Evolutionary conservation across 2,797 vertebrate genomes (phyloP).

Genomic region (Alfaro cultratus): DNA sequence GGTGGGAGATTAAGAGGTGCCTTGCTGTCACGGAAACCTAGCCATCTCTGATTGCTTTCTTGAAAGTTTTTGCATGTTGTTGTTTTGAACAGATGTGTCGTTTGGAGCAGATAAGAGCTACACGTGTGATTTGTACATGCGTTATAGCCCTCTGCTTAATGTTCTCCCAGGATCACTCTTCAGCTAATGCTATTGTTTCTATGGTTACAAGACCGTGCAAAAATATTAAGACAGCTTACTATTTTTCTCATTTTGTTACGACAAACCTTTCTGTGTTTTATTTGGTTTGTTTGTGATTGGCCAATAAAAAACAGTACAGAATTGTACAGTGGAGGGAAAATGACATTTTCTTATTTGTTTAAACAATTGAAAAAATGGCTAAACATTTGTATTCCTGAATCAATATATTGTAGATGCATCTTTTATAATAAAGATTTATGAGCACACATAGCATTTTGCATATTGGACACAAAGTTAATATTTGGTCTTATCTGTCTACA

Average conservation of each 20-base stretch:
- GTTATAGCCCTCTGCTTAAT: constrained; percentile 65
- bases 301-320: neutral
- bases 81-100: constrained; percentile 78
- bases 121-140: constrained; percentile 62
- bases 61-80: constrained; percentile 75
- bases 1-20: constrained; percentile 71
- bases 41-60: constrained; percentile 82
- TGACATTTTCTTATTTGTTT: neutral
- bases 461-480: neutral
- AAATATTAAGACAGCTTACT: neutral
- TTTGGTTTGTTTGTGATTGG: neutral
- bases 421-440: too few species aligned
- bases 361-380: neutral
- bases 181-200: constrained; percentile 9
- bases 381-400: neutral
- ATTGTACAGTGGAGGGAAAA: neutral
- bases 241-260: neutral
- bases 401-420: neutral
- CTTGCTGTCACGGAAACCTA: constrained; percentile 77
- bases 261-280: neutral
- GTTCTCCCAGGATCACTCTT: constrained; percentile 37
- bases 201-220: neutral
- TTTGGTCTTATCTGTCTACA: neutral
- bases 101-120: constrained; percentile 77
- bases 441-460: neutral